These are phyloP conservation scores for Ciconia boyciana DNA, from an alignment of 2,113 vertebrate genomes.

Conservation along the genomic window DNA sequence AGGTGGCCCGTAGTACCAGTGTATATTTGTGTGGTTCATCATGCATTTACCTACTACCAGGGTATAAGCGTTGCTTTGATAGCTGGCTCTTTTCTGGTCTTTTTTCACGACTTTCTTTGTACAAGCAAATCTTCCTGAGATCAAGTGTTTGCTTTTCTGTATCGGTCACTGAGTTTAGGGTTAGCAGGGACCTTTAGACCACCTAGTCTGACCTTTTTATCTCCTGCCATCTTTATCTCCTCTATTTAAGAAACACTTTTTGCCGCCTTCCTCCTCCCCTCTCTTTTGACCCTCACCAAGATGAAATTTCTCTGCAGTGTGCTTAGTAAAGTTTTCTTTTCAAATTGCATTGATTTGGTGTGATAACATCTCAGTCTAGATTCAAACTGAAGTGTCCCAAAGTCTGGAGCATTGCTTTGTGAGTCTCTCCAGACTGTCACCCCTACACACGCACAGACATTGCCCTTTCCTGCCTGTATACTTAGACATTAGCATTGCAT, in stretches of 20 bases:
- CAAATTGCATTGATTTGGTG: neutral
- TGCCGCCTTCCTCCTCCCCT: neutral
- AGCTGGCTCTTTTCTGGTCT: neutral
- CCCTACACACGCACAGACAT: neutral
- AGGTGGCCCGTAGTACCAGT: neutral
- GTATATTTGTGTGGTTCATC: neutral
- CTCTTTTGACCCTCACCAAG: neutral
- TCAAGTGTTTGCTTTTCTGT: conserved; percentile 42
- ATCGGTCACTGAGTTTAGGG: conserved; percentile 9
- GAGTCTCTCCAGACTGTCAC: neutral
- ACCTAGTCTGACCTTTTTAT: conserved; percentile 38
- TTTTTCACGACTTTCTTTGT: conserved; percentile 18
- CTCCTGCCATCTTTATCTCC: conserved; percentile 16
- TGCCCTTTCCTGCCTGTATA: neutral
- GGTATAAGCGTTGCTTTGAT: neutral
- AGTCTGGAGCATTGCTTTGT: neutral
- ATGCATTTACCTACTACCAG: neutral
- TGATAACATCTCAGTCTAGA: neutral
- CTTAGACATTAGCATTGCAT: neutral
- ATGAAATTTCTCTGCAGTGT: neutral
- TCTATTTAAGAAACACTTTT: neutral
- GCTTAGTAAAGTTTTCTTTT: neutral
- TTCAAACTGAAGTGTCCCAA: neutral
- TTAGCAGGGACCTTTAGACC: conserved; percentile 29
- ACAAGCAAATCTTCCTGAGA: neutral